These are phyloP conservation scores for Eupithecia abbreviata DNA, from an alignment of 2,888 invertebrate genomes.

Conservation along the genomic window DNA sequence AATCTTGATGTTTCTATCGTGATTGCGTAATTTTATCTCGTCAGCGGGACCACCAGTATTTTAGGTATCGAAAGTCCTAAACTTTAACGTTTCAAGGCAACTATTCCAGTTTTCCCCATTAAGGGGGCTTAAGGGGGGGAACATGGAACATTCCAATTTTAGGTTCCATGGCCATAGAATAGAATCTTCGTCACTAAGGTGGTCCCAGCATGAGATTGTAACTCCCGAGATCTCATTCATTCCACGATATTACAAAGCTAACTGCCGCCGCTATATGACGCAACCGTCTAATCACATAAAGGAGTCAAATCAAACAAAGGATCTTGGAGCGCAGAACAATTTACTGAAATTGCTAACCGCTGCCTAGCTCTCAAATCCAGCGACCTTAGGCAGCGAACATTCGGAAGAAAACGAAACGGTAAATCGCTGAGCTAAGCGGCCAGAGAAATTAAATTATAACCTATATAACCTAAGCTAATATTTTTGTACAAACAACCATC, in stretches of 20 bases:
- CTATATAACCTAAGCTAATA: not conserved
- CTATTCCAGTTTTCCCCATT: too few relatives aligned
- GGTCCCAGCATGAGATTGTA: not conserved
- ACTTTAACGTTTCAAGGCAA: too few relatives aligned
- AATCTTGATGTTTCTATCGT: too few relatives aligned
- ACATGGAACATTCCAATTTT: not conserved
- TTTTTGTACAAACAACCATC: not conserved
- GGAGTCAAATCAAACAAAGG: slow-evolving; percentile 45
- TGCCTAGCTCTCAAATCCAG: slow-evolving; percentile 40
- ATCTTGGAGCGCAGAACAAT: slow-evolving; percentile 48
- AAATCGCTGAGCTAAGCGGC: not conserved
- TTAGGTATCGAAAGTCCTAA: too few relatives aligned
- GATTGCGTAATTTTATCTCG: too few relatives aligned
- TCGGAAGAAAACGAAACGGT: not conserved
- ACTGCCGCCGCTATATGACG: slow-evolving; percentile 1
- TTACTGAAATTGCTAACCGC: slow-evolving; percentile 46
- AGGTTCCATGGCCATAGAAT: not conserved
- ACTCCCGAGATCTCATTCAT: not conserved
- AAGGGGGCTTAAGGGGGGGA: too few relatives aligned
- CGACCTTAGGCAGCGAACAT: not conserved
- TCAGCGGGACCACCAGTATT: too few relatives aligned
- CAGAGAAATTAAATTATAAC: not conserved
- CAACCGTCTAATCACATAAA: slow-evolving; percentile 26
- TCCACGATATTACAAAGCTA: slow-evolving; percentile 6
- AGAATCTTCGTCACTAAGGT: not conserved